Evolutionary conservation across 2,113 vertebrate species (phyloP), one percentile per base, ranked within the genome.

Genomic region (Cebidichthys violaceus): DNA sequence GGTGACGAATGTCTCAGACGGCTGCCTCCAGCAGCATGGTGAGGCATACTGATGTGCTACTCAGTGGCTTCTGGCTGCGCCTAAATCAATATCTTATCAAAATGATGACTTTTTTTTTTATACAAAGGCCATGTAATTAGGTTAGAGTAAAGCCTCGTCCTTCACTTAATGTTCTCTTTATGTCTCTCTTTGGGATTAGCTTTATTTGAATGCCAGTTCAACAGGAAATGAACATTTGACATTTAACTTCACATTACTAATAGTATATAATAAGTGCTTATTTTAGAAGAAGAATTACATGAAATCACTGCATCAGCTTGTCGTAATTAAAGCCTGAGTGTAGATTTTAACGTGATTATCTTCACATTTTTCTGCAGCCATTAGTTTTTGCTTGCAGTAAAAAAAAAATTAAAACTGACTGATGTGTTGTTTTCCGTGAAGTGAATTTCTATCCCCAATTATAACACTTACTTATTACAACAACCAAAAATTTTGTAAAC

Each of bases 21-120:
- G 65, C 82, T 50, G 70, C 73, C 20, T 37, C 31, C 85, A n/a
- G 70, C 71, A 14, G 65, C 59, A 1, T 78, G 75, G 35, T 0
- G 66, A 77, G 29, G 83, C 57, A 85, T 85, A 69, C 85, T 77
- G 87, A 89, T 81, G 76, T 22, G 74, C 75, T 76, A 37, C 62
- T 72, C 57, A 50, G 31, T 35, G 74, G 45, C 72, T 81, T 81
- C 47, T 35, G 57, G 64, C 54, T 66, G 66, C 10, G 3, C 64
- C 59, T 33, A 9, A 79, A 81, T 84, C 82, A 69, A 75, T 79
- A 77, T 69, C 45, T 57, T 33, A 79, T 80, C 37, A 50, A 50
- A 61, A 68, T 18, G 31, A 82, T 75, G 31, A 61, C 31, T n/a
- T 43, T 9, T 31, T 9, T 57, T 74, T 18, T n/a, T 1, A 76